These are phyloP conservation scores for Poecilia latipinna DNA, from an alignment of 2,113 vertebrate species.

Conservation along the genomic window DNA sequence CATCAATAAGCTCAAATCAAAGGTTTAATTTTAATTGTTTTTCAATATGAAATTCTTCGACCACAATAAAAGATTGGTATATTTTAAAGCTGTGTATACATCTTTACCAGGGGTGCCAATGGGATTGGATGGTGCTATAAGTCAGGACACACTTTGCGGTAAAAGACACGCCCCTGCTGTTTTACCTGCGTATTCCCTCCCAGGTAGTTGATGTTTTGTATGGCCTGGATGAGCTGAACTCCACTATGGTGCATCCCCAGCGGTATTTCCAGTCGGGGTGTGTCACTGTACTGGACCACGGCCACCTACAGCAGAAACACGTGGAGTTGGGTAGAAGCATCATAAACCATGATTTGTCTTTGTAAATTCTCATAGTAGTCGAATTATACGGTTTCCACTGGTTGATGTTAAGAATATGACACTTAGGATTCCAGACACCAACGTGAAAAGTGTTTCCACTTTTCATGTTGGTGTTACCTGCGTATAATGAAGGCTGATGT, in stretches of 20 bases:
- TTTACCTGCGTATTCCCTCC: constrained; percentile 82
- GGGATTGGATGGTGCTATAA: no score
- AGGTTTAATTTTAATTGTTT: no score
- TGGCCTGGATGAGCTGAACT: constrained; percentile 75
- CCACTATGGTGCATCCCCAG: constrained; percentile 75
- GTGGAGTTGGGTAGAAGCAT: not conserved
- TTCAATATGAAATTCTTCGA: no score
- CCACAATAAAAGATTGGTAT: no score
- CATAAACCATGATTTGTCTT: no score
- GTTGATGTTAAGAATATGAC: not conserved
- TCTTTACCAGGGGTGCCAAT: no score
- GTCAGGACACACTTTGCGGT: no score
- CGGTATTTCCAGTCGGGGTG: constrained; percentile 81
- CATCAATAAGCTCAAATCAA: no score
- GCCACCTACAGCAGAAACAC: constrained; percentile 64
- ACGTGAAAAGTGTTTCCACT: not conserved
- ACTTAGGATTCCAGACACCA: not conserved
- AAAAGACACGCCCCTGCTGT: not conserved
- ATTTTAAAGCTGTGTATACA: no score
- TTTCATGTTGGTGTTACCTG: constrained; percentile 55
- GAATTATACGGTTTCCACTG: not conserved
- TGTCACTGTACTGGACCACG: constrained; percentile 84
- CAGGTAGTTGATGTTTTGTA: constrained; percentile 76
- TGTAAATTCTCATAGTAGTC: no score
- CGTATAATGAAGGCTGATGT: constrained; percentile 80